Evolutionary conservation across 2,113 vertebrate genomes (phyloP).

Genomic region (Erythrocercus mccallii): DNA sequence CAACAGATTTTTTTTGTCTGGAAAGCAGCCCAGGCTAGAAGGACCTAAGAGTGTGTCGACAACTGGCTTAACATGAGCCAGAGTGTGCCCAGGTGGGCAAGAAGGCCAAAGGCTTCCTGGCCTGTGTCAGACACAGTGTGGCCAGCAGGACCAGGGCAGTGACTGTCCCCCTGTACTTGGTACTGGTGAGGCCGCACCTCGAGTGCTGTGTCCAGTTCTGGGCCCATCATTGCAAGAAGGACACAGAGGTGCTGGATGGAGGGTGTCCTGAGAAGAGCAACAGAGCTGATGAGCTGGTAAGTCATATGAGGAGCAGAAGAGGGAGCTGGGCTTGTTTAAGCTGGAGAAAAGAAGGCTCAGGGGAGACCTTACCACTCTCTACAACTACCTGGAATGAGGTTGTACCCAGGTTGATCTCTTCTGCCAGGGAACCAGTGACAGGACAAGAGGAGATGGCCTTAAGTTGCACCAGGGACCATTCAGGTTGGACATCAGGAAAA

Average conservation of each 20-base stretch:
- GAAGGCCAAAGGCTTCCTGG: background rate
- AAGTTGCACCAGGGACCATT: rapidly evolving
- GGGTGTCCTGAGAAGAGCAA: background rate
- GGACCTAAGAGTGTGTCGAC: rapidly evolving
- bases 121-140: background rate
- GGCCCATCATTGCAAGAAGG: background rate
- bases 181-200: background rate
- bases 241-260: background rate
- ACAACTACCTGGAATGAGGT: background rate
- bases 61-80: background rate
- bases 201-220: background rate
- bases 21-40: background rate
- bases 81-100: background rate
- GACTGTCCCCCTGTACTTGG: background rate
- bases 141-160: background rate
- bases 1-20: background rate
- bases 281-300: background rate
- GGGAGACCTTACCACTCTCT: background rate
- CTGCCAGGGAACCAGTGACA: rapidly evolving
- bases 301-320: background rate
- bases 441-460: background rate
- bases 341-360: background rate
- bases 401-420: background rate
- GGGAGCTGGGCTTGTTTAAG: background rate
- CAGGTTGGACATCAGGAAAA: background rate